phyloP scores from a whole-genome alignment of 1,140 invertebrate species.

The Drosophila novamexicana region DNA sequence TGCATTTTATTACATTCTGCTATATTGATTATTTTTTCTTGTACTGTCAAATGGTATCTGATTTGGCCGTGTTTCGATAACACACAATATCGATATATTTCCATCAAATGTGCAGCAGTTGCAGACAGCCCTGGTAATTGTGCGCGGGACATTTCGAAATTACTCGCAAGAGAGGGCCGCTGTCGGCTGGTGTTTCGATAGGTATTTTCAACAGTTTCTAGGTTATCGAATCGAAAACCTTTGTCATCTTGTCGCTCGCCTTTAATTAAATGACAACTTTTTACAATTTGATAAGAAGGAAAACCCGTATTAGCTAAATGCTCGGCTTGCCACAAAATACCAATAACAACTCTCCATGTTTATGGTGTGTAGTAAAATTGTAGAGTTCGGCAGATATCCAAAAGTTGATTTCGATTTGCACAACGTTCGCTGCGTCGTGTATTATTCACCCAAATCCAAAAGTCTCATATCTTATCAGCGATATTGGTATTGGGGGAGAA shows the following conservation, averaged over 20 bases:
- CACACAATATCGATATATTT: constrained; percentile 13
- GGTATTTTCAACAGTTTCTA: neutral
- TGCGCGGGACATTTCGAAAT: neutral
- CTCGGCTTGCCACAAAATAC: neutral
- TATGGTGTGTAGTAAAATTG: neutral
- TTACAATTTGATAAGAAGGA: too few relatives aligned
- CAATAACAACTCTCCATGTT: neutral
- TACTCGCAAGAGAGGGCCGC: too few relatives aligned
- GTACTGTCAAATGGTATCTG: constrained; percentile 1
- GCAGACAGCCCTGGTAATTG: neutral
- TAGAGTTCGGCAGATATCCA: neutral
- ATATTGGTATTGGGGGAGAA: constrained; percentile 38
- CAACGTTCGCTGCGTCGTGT: constrained; percentile 15
- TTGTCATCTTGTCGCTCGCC: too few relatives aligned
- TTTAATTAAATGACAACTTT: too few relatives aligned
- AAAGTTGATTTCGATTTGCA: constrained; percentile 43
- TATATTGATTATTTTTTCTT: constrained; percentile 36
- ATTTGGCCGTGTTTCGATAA: neutral
- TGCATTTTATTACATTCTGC: constrained; percentile 31
- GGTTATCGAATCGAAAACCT: too few relatives aligned
- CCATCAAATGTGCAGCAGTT: too few relatives aligned
- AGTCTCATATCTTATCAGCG: constrained; percentile 57
- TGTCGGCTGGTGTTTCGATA: neutral
- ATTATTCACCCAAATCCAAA: constrained; percentile 57
- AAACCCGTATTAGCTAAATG: too few relatives aligned